Conservation (phyloP, 2,113 vertebrate species). For the Thalassarche chlororhynchos region DNA sequence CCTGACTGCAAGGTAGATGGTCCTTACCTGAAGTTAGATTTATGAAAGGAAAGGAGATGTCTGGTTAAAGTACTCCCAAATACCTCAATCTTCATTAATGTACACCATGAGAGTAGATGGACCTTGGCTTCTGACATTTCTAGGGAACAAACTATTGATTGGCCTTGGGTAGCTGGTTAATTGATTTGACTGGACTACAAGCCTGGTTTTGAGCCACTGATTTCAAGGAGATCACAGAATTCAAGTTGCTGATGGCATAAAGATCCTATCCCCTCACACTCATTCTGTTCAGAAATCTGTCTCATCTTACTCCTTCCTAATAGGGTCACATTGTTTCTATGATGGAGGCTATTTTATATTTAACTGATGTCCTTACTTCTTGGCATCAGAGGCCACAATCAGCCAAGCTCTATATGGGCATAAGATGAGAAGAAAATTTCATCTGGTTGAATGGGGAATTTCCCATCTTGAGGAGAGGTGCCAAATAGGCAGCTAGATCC, state of each 20-base stretch:
- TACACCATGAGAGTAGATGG: neutral
- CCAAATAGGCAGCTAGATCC: neutral
- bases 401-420: neutral
- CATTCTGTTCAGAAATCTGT: neutral
- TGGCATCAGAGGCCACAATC: neutral
- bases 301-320: neutral
- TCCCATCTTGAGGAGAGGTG: neutral
- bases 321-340: neutral
- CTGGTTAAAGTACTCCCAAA: neutral
- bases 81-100: neutral
- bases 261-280: neutral
- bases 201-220: neutral
- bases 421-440: slow-evolving; percentile 19
- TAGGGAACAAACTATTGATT: neutral
- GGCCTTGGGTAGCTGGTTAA: neutral
- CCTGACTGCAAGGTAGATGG: neutral
- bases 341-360: neutral
- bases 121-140: neutral
- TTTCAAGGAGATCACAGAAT: neutral
- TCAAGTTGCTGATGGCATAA: neutral
- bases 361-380: neutral
- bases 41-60: neutral
- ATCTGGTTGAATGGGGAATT: neutral
- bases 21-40: neutral
- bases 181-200: neutral